Base-by-base conservation (phyloP, 2,113 vertebrate genomes). In the Lanius ludovicianus region DNA sequence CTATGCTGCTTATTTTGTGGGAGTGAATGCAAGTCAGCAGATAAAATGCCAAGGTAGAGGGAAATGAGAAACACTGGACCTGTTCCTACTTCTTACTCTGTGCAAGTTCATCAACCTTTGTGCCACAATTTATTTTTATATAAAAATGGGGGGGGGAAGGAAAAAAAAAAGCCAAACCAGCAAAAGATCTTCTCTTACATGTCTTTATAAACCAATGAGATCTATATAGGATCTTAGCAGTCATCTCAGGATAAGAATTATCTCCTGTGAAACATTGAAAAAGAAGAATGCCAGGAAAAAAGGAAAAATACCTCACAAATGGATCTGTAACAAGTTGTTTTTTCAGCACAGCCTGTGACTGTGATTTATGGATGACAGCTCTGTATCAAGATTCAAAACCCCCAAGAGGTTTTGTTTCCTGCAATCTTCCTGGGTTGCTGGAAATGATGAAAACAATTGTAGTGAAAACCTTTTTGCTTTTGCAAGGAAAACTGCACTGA, bases 91-190 rank as follows among this genome's bases (percentile, higher is more conserved):
- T 93, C 47, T 87, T 69, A 25, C 20, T 67, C 28, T 39, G 13
- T 65, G 25, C 42, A 78, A 84, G 22, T 80, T 68, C 59, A 52
- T 77, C 76, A 80, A 3, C 16, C 31, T 86, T 60, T 18, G 25
- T 88, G 67, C 41, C 37, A 46, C 11, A 8, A 44, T 33, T 79
- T 73, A 8, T 70, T 87, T 71, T 49, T 30, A 5, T 37, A 22
- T 33, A 64, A 73, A 86, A 75, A 50, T 14, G 15, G 6, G 21
- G 16, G 21, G 16, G 12, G 6, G 5, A 37, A 18, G 4, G 3
- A 1, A 24, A 33, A 39, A 46, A 49, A 53, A 2, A 47, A 7
- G 37, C 1, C 1, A 9, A 74, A 4, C 7, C 13, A 57, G 3
- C 7, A 16, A 57, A 75, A 64, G 21, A 33, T 39, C 35, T 79